phyloP scores from a whole-genome alignment of 2,113 vertebrate species.

The Laticauda laticaudata region DNA sequence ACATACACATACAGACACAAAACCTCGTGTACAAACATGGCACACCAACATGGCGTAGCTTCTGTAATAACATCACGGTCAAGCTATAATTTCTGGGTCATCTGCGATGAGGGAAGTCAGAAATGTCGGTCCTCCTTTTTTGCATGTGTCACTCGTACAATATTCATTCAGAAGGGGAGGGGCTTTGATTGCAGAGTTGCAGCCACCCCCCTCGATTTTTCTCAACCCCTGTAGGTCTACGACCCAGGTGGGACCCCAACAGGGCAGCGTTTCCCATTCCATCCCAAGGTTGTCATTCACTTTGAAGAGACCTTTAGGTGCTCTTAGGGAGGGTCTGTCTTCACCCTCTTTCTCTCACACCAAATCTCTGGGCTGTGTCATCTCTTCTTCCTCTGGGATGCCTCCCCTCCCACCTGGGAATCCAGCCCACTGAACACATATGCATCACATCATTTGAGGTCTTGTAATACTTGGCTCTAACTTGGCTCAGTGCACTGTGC shows the following conservation, averaged over 20 bases:
- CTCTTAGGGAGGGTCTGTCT: neutral
- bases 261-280: neutral
- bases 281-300: neutral
- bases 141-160: neutral
- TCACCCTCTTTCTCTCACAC: neutral
- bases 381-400: neutral
- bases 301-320: neutral
- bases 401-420: no score
- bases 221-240: neutral
- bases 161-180: neutral
- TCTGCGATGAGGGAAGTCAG: neutral
- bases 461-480: neutral
- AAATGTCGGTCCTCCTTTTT: neutral
- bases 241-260: neutral
- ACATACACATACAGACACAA: neutral
- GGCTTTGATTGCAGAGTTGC: neutral
- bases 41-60: neutral
- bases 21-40: neutral
- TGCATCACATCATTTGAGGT: neutral
- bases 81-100: neutral
- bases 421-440: neutral
- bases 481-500: neutral
- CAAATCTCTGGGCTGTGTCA: neutral
- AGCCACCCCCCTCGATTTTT: neutral
- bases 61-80: neutral